These are phyloP conservation scores for Antheraea pernyi DNA, from an alignment of 1,140 invertebrate species.

Conservation along the genomic window DNA sequence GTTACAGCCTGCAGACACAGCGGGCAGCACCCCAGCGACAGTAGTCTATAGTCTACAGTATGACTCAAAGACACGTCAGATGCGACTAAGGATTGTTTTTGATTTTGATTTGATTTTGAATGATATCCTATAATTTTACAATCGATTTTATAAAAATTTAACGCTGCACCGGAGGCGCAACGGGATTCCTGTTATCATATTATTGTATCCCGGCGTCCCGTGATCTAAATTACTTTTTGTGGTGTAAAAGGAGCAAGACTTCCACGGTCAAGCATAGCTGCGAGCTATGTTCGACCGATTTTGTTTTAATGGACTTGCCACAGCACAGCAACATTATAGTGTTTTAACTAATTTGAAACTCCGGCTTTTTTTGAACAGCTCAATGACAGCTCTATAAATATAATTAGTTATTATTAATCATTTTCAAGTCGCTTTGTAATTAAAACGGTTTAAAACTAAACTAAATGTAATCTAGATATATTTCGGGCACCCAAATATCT, in stretches of 20 bases:
- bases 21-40: background rate
- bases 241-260: constrained; percentile 50
- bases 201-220: constrained; percentile 58
- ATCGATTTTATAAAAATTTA: constrained; percentile 13
- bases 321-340: background rate
- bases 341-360: background rate
- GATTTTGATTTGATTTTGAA: too few species aligned
- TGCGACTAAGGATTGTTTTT: constrained; percentile 32
- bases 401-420: too few species aligned
- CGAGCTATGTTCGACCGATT: constrained; percentile 61
- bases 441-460: too few species aligned
- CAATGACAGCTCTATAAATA: background rate
- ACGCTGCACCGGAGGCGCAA: constrained; percentile 56
- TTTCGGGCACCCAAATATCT: too few species aligned
- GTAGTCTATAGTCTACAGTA: too few species aligned
- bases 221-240: constrained; percentile 70
- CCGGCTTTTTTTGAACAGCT: background rate
- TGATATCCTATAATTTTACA: constrained; percentile 20
- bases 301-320: constrained; percentile 39
- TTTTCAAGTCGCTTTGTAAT: too few species aligned
- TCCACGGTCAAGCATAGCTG: constrained; percentile 61
- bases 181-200: constrained; percentile 74
- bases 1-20: background rate
- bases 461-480: too few species aligned
- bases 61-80: constrained; percentile 19